These are phyloP conservation scores for Caenorhabditis inopinata DNA, from an alignment of 1,140 invertebrate genomes.

Conservation along the genomic window DNA sequence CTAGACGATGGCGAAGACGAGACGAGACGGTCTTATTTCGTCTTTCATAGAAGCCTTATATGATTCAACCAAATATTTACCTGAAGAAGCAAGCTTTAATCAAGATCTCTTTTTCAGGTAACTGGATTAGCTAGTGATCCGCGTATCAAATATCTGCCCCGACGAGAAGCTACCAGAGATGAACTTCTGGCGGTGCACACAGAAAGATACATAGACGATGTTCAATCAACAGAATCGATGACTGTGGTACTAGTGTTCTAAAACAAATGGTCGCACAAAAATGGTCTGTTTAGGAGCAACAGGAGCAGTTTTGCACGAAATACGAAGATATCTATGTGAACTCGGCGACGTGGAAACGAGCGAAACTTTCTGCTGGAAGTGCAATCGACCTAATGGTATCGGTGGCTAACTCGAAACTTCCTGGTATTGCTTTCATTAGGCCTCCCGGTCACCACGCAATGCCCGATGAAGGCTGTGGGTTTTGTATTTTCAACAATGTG, in stretches of 20 bases:
- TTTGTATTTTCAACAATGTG: slow-evolving; percentile 96
- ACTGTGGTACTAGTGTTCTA: too few species aligned
- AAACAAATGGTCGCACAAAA: too few species aligned
- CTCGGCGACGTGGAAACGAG: slow-evolving; percentile 1
- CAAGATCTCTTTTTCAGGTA: neutral
- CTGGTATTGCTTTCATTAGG: slow-evolving; percentile 57
- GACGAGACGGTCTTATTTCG: too few species aligned
- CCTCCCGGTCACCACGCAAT: slow-evolving; percentile 97
- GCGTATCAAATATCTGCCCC: neutral
- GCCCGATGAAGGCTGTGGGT: slow-evolving; percentile 80
- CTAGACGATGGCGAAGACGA: too few species aligned
- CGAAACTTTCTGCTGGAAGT: neutral
- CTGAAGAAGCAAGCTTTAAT: too few species aligned
- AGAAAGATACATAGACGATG: neutral
- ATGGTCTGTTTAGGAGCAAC: neutral
- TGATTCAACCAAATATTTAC: too few species aligned
- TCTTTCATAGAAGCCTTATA: too few species aligned
- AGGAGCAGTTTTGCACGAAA: neutral
- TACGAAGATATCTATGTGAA: slow-evolving; percentile 14
- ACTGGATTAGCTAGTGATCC: neutral
- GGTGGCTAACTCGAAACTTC: neutral
- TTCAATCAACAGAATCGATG: neutral
- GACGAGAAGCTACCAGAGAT: neutral
- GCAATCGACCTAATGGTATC: neutral
- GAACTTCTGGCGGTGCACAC: neutral